Evolutionary conservation across 2,797 vertebrate genomes (phyloP).

Genomic region (Xyrichtys novacula): DNA sequence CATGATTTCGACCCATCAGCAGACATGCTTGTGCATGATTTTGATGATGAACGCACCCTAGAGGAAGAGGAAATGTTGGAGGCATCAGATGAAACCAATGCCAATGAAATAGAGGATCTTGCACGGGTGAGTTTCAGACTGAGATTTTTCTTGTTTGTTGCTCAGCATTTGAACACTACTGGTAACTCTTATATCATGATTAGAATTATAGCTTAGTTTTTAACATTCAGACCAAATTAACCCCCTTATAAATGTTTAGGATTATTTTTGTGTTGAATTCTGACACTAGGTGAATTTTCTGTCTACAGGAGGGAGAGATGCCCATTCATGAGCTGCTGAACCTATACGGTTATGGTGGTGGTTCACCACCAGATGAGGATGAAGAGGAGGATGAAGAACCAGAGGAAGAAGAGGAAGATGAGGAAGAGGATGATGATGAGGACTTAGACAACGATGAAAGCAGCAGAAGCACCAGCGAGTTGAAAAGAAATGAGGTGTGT

Average conservation of each 20-base stretch:
- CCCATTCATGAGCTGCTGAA: constrained; percentile 96
- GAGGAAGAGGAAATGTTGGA: constrained; percentile 98
- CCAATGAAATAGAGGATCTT: constrained; percentile 95
- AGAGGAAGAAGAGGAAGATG: constrained; percentile 88
- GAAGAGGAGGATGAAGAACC: constrained; percentile 92
- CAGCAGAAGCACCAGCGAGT: constrained; percentile 92
- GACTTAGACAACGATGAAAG: constrained; percentile 86
- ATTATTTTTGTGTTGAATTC: background rate
- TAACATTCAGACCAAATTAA: background rate
- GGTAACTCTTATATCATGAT: too few species aligned
- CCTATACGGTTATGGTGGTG: constrained; percentile 94
- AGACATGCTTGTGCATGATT: constrained; percentile 99
- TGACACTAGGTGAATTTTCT: background rate
- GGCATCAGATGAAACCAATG: constrained; percentile 91
- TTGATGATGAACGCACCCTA: constrained; percentile 96
- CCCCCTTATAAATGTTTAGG: background rate
- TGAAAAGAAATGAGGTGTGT: constrained; percentile 80
- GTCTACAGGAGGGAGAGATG: constrained; percentile 94
- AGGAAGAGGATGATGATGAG: constrained; percentile 90
- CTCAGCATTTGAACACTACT: background rate
- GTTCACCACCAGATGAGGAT: constrained; percentile 91
- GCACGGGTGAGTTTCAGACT: constrained; percentile 87
- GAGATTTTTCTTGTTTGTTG: background rate
- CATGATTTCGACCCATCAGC: constrained; percentile 97
- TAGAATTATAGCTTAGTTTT: background rate